Base-by-base conservation (phyloP, 2,888 invertebrate genomes). In the Neocrepidodera transversa region DNA sequence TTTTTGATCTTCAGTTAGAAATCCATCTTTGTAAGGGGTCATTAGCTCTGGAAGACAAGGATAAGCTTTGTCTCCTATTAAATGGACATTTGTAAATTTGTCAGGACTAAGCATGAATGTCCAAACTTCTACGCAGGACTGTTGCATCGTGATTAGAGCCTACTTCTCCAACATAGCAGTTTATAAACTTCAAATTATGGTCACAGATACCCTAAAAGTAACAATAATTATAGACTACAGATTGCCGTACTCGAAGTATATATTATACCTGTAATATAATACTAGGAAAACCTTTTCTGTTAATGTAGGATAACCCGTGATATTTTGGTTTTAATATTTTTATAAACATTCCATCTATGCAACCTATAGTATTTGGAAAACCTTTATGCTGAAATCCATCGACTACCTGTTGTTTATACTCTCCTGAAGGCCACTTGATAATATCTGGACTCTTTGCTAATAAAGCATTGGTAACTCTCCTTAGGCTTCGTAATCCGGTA, bases 301-400 rank as follows among this genome's bases (percentile, higher is more conserved):
- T 40, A 7, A 40, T 52, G 13, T 52, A 38, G 7, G 52, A 53
- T 28, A 23, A 10, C 4, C 52, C 30, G 7, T 55, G 36, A 17
- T 47, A n/a, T 35, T 55, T 45, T 7, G 55, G 55, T 38, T 45
- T 45, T 8, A 47, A 35, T 11, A 55, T 45, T 23, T 26, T 10
- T 8, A 55, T 35, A 32, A 47, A 38, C 16, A 20, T 48, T 6
- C 55, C 55, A 55, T 55, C 47, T 16, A 55, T 48, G 17, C 47
- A 32, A 2, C 47, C 53, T 43, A 53, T 43, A 11, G 43, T 53
- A 42, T 43, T 40, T 14, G 53, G 53, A 43, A 53, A 53, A 14
- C 43, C 53, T 32, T 53, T 23, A 11, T 23, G 13, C 8, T 26
- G 28, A 28, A 47, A 47, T 10, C 16, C 23, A 3, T 14, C 8